phyloP scores from a whole-genome alignment of 2,888 invertebrate genomes.

The Athrips mouffetella region DNA sequence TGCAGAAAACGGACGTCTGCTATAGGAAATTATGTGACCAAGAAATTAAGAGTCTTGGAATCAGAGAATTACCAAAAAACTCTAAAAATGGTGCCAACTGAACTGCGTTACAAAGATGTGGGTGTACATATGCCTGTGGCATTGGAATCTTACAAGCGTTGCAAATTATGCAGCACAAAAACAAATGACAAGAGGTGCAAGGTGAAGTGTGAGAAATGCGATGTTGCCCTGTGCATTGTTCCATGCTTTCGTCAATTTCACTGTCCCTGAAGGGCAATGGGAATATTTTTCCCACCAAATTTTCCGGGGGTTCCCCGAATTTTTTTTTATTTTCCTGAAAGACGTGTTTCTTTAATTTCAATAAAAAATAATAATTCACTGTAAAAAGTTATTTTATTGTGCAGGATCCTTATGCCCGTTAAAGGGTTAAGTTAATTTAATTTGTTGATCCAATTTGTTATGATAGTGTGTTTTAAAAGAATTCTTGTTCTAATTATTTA shows the following conservation, averaged over 20 bases:
- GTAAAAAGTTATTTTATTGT: no score
- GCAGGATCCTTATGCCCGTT: no score
- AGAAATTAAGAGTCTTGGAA: constrained; percentile 20
- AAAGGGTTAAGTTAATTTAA: no score
- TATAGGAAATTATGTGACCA: constrained; percentile 20
- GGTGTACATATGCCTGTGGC: constrained; percentile 19
- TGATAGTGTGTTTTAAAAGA: no score
- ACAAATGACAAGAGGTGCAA: constrained; percentile 16
- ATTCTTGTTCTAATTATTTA: no score
- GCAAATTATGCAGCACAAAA: constrained; percentile 18
- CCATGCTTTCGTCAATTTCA: background rate
- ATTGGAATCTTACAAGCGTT: constrained; percentile 13
- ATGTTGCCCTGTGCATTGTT: background rate
- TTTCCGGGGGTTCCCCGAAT: no score
- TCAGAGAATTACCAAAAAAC: constrained; percentile 25
- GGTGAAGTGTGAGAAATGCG: constrained; percentile 11
- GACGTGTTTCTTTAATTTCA: background rate
- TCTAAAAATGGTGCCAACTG: constrained; percentile 6
- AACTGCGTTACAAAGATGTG: constrained; percentile 16
- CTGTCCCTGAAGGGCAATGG: background rate
- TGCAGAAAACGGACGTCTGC: constrained; percentile 24
- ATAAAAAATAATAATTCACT: no score
- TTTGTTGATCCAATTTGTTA: no score
- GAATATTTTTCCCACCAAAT: background rate
- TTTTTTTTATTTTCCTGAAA: background rate